Evolutionary conservation across 2,113 vertebrate species (phyloP), one percentile per base, ranked within the genome.

Genomic region (Numenius arquata): DNA sequence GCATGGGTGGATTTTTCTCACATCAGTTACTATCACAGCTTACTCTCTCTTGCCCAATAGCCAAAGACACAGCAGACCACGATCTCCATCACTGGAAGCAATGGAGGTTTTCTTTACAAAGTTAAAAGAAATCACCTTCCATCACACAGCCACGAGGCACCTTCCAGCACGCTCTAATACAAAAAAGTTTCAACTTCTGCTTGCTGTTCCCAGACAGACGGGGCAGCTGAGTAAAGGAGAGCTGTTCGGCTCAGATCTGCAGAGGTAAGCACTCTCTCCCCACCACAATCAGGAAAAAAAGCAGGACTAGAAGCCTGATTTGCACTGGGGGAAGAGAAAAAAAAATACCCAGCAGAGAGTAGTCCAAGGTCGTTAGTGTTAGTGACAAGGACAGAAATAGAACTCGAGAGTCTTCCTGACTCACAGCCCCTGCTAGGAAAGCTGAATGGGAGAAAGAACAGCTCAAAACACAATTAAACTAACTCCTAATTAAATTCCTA

Each of bases 401-500:
- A 95, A 95, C 72, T 86, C 91, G 50, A 65, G 82, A 94, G 89
- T 67, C 87, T 85, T 92, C 88, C 83, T 85, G 71, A 59, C 61
- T 92, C 88, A 88, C 77, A 72, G 65, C 32, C 73, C 74, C 79
- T 72, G 79, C 89, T 79, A 80, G 53, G 77, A 74, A 95, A 96
- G 85, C 88, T 85, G 94, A 95, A 95, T 80, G 85, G 87, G 55
- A 92, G 74, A 85, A 77, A 90, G 73, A 90, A 47, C 63, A 92
- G 91, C 91, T 93, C 93, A 56, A 90, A 70, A 82, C 50, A 95
- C 83, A 88, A 93, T 96, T 96, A 97, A 97, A 91, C 86, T 73
- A 93, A 67, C 84, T 97, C 86, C 93, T 95, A 95, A 96, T 97
- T 97, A 96, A 96, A 95, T 56, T 82, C 96, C 66, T 88, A 95